These are phyloP conservation scores for Adineta ricciae DNA, from an alignment of 2,888 invertebrate species.

Conservation along the genomic window DNA sequence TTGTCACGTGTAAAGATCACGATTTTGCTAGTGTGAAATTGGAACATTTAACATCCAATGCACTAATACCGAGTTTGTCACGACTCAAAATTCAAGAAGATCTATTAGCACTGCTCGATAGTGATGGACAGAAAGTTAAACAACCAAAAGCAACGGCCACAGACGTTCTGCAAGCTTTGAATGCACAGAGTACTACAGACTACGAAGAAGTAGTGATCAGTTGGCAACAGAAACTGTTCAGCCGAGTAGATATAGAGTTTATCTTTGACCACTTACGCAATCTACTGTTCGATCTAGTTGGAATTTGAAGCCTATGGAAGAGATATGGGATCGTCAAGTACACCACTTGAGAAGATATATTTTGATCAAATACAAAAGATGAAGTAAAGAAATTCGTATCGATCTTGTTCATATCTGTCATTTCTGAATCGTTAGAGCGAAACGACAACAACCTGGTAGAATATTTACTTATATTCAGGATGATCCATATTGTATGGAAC, in stretches of 20 bases:
- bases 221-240: slow-evolving; percentile 28
- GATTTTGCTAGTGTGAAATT: not conserved
- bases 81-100: not conserved
- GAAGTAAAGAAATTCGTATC: not conserved
- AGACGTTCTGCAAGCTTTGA: not conserved
- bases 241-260: not conserved
- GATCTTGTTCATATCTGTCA: not conserved
- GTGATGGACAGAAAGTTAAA: not conserved
- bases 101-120: not conserved
- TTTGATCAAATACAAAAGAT: not conserved
- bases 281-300: not conserved
- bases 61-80: not conserved
- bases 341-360: not conserved
- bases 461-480: slow-evolving; percentile 49
- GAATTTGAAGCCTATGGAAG: not conserved
- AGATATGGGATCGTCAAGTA: not conserved
- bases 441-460: slow-evolving; percentile 40
- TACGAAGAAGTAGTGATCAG: slow-evolving; percentile 21
- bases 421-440: not conserved
- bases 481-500: slow-evolving; percentile 40
- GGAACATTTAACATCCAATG: not conserved
- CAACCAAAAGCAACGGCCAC: not conserved
- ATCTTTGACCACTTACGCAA: not conserved
- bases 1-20: not conserved
- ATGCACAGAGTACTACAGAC: not conserved